These are phyloP conservation scores for Syngnathus rostellatus DNA, from an alignment of 2,797 vertebrate genomes.

Conservation along the genomic window DNA sequence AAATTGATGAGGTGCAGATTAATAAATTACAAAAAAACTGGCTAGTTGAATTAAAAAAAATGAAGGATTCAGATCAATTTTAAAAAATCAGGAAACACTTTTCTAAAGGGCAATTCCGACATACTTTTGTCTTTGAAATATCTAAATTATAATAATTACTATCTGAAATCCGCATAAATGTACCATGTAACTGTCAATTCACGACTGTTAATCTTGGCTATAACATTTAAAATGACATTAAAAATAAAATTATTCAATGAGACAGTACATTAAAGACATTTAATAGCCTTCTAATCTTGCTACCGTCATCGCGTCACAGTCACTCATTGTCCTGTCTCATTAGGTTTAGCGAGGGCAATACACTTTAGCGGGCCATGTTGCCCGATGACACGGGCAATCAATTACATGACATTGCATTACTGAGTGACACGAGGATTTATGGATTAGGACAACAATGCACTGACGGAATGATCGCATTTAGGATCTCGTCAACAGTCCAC, in stretches of 20 bases:
- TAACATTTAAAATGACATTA: neutral
- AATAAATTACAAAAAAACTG: too few species aligned
- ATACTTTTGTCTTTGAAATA: too few species aligned
- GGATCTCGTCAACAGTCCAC: neutral
- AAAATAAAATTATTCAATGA: neutral
- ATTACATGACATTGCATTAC: constrained; percentile 15
- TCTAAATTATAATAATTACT: too few species aligned
- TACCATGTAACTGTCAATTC: neutral
- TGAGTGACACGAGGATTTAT: constrained; percentile 21
- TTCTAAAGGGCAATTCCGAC: too few species aligned
- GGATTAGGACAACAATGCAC: constrained; percentile 16
- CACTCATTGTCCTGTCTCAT: constrained; percentile 6
- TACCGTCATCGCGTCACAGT: neutral
- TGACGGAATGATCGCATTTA: constrained; percentile 1
- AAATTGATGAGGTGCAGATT: too few species aligned
- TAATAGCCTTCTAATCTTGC: neutral
- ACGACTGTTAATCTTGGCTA: neutral
- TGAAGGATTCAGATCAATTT: too few species aligned
- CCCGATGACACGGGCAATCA: constrained; percentile 22
- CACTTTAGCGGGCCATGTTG: constrained; percentile 9
- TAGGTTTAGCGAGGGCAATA: constrained; percentile 13
- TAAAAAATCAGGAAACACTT: too few species aligned
- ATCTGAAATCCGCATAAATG: neutral
- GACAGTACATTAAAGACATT: neutral
- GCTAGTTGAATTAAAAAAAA: too few species aligned